A percentile compares a stretch with the other conserved stretches of the same genome.
These are phyloP conservation scores for Hippasteria phrygiana DNA, from an alignment of 53 echinoderm and acorn worm species.

Conservation along the genomic window DNA sequence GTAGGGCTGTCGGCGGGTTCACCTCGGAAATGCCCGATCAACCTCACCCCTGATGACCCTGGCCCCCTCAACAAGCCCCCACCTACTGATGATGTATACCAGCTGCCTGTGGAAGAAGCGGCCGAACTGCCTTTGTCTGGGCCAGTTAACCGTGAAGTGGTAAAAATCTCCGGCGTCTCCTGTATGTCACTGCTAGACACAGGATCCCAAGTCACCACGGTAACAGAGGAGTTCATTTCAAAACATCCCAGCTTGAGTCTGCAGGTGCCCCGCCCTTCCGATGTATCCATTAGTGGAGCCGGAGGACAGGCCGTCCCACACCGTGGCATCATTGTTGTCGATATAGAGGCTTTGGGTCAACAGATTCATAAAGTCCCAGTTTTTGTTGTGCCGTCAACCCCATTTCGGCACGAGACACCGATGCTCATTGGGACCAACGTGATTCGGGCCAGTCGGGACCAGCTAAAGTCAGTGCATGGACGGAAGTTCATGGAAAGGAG, in stretches of 20 bases:
- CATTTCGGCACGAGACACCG: constrained; percentile 8
- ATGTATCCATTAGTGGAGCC: constrained; percentile 5
- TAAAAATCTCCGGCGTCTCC: neutral
- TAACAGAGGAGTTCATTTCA: constrained; percentile 5
- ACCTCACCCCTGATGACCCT: neutral
- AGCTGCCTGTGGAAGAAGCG: neutral
- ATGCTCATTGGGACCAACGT: constrained; percentile 50
- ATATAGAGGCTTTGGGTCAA: neutral
- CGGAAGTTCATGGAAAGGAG: neutral
- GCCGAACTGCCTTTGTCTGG: neutral
- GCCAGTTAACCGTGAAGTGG: neutral
- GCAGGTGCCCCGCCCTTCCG: neutral
- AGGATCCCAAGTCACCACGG: constrained; percentile 19
- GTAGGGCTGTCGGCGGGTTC: constrained; percentile 24
- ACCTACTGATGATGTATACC: neutral
- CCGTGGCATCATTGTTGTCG: neutral
- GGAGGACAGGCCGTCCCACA: constrained; percentile 18
- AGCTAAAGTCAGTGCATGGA: neutral
- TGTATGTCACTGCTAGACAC: constrained; percentile 1
- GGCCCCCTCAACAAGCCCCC: neutral
- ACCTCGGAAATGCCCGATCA: neutral
- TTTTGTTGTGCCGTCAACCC: constrained; percentile 22
- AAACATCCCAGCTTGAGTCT: neutral
- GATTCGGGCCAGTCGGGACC: constrained; percentile 17
- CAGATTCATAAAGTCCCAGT: neutral